Evolutionary conservation across 2,113 vertebrate genomes (phyloP).

Genomic region (Lampris megalopsis): DNA sequence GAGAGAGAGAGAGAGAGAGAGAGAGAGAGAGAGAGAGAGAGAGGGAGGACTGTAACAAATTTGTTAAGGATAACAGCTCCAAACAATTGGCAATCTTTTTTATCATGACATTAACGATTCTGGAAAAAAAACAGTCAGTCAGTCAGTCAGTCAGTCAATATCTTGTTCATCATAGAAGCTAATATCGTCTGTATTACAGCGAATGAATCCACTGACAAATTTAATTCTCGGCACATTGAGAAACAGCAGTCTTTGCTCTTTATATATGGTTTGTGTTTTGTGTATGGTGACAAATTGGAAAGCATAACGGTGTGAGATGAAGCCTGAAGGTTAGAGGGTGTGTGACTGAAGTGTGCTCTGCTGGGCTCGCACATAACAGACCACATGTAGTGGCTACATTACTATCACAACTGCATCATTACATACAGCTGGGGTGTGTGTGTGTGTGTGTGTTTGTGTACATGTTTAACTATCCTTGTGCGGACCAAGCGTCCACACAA

Average conservation of each 20-base stretch:
- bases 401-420: constrained; percentile 66
- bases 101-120: no score
- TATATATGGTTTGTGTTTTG: background rate
- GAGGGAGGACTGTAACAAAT: background rate
- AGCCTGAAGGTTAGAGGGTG: constrained; percentile 42
- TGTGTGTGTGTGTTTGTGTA: constrained; percentile 21
- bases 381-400: constrained; percentile 70
- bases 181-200: no score
- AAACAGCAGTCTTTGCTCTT: background rate
- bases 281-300: constrained; percentile 33
- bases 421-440: constrained; percentile 67
- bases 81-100: no score
- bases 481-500: no score
- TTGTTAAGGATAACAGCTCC: no score
- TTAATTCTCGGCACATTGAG: no score
- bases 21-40: background rate
- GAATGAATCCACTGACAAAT: no score
- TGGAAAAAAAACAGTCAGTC: no score
- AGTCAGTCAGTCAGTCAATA: background rate
- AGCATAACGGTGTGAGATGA: constrained; percentile 42
- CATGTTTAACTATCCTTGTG: background rate
- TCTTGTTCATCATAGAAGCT: no score
- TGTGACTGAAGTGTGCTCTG: constrained; percentile 51
- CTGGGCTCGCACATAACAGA: constrained; percentile 66
- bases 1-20: background rate